Conservation (phyloP, 35 echinoderm and acorn worm genomes). For the Amphiura filiformis region DNA sequence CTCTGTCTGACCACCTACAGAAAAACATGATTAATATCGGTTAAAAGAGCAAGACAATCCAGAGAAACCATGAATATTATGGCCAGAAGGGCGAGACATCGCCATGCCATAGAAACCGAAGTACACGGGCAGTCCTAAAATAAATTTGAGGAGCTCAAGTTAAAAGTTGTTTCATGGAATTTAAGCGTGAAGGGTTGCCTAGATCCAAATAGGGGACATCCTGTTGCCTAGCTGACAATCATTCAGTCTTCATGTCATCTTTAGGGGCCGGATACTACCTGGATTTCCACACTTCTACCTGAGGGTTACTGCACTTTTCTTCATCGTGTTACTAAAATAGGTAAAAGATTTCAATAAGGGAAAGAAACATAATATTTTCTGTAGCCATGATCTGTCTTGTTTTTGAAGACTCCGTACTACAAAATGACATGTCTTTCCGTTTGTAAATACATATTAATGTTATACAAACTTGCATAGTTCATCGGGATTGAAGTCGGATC, state of each 20-base stretch:
- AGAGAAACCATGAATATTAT: too few species aligned
- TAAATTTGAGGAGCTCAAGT: too few species aligned
- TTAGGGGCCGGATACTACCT: slow-evolving; percentile 4
- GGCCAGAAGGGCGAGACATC: too few species aligned
- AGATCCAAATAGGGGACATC: neutral
- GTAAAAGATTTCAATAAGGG: neutral
- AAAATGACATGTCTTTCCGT: neutral
- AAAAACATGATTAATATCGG: too few species aligned
- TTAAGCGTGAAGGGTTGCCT: neutral
- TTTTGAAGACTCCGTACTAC: neutral
- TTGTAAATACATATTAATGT: slow-evolving; percentile 6
- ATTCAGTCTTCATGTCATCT: neutral
- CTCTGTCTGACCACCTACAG: too few species aligned
- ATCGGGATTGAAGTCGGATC: neutral
- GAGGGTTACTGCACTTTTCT: neutral
- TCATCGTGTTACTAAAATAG: neutral
- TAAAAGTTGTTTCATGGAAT: neutral
- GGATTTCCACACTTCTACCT: slow-evolving; percentile 7
- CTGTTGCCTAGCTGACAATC: neutral
- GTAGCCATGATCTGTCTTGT: neutral
- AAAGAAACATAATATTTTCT: neutral
- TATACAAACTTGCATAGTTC: neutral
- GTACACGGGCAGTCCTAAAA: too few species aligned
- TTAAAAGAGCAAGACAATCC: too few species aligned
- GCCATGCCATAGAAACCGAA: too few species aligned